Evolutionary conservation across 92 coral and sea anemone species (phyloP).

Genomic region (Porites lobata): DNA sequence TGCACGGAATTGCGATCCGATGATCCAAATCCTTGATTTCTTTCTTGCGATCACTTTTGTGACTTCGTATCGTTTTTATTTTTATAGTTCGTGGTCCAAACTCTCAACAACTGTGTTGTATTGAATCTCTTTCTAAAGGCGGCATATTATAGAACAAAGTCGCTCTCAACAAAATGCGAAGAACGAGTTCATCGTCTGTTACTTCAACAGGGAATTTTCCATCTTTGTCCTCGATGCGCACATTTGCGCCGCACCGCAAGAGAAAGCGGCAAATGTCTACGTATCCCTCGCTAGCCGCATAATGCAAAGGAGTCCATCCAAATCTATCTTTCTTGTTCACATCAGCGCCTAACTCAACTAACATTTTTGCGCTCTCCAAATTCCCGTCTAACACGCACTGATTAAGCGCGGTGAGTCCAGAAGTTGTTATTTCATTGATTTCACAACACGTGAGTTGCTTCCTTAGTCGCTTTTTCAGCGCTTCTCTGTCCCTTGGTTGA

Average conservation of each 20-base stretch:
- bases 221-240: conserved; percentile 80
- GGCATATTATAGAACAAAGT: conserved; percentile 75
- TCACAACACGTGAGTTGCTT: conserved; percentile 83
- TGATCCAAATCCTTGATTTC: neutral
- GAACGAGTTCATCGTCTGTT: conserved; percentile 85
- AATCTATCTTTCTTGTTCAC: conserved; percentile 87
- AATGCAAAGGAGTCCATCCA: conserved; percentile 96
- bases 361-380: conserved; percentile 81
- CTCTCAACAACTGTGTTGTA: conserved; percentile 54
- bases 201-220: conserved; percentile 94
- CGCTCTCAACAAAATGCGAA: conserved; percentile 80
- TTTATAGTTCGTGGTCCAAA: no score
- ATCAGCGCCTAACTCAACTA: conserved; percentile 92
- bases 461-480: conserved; percentile 68
- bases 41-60: neutral
- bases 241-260: conserved; percentile 88
- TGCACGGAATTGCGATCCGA: neutral
- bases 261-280: conserved; percentile 88
- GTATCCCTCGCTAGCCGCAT: conserved; percentile 98
- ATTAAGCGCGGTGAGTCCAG: conserved; percentile 94
- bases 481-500: conserved; percentile 69
- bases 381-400: conserved; percentile 97
- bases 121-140: conserved; percentile 64
- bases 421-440: conserved; percentile 87
- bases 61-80: no score